A percentile compares a stretch with the other conserved stretches of the same genome.
Evolutionary conservation across 2,797 vertebrate species (phyloP).

Genomic region (Xenentodon cancila): DNA sequence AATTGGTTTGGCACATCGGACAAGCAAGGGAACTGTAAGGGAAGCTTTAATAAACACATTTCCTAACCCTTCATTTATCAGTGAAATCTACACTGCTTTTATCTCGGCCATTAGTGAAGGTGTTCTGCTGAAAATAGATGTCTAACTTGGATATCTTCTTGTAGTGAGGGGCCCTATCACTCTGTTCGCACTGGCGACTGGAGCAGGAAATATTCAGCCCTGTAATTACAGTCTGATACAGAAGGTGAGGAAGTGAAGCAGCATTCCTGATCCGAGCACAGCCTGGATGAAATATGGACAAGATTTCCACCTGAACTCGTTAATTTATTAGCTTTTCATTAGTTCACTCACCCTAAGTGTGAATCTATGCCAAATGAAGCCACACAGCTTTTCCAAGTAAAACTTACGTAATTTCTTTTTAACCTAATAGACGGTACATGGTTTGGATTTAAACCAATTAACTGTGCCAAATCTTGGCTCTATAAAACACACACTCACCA

Average conservation of each 20-base stretch:
- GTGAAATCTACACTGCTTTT: slow-evolving; percentile 52
- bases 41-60: slow-evolving; percentile 53
- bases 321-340: slow-evolving; percentile 72
- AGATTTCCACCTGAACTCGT: slow-evolving; percentile 53
- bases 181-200: slow-evolving; percentile 57
- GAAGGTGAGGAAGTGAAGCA: slow-evolving; percentile 66
- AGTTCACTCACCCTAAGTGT: slow-evolving; percentile 35
- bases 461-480: background rate
- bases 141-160: slow-evolving; percentile 23
- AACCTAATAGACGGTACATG: slow-evolving; percentile 3
- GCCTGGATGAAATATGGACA: slow-evolving; percentile 43
- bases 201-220: slow-evolving; percentile 69
- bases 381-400: slow-evolving; percentile 28
- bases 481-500: slow-evolving; percentile 9
- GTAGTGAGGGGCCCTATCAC: slow-evolving; percentile 38
- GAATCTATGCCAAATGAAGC: slow-evolving; percentile 44
- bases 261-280: slow-evolving; percentile 69
- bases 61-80: slow-evolving; percentile 49
- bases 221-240: slow-evolving; percentile 76
- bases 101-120: slow-evolving; percentile 46
- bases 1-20: slow-evolving; percentile 36
- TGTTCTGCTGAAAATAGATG: slow-evolving; percentile 42
- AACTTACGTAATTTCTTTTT: background rate
- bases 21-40: slow-evolving; percentile 43
- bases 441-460: slow-evolving; percentile 24